These are phyloP conservation scores for Natrix natrix DNA, from an alignment of 2,797 vertebrate species.

Conservation along the genomic window DNA sequence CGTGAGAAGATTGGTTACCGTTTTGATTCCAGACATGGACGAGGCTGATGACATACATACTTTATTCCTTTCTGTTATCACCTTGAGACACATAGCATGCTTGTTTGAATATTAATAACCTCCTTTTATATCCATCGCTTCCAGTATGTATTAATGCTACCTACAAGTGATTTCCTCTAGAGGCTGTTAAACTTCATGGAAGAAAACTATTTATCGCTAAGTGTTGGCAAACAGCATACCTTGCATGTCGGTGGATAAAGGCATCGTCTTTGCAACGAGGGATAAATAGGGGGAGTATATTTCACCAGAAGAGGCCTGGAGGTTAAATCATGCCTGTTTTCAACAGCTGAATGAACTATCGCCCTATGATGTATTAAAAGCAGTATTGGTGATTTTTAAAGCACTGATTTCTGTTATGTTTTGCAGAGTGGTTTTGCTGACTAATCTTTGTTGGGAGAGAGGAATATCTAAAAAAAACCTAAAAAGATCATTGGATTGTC, in stretches of 20 bases:
- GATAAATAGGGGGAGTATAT: slow-evolving; percentile 49
- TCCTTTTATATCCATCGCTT: slow-evolving; percentile 11
- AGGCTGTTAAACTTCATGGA: slow-evolving; percentile 20
- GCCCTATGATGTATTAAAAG: slow-evolving; percentile 37
- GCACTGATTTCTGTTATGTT: neutral
- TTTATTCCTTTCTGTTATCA: slow-evolving; percentile 1
- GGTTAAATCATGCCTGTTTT: slow-evolving; percentile 31
- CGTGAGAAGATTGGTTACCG: neutral
- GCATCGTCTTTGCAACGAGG: slow-evolving; percentile 49
- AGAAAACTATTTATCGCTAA: slow-evolving; percentile 25
- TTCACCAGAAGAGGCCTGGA: slow-evolving; percentile 21
- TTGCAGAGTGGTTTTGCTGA: neutral
- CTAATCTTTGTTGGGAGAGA: neutral
- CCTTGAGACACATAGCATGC: neutral
- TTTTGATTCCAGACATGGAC: neutral
- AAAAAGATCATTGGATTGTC: neutral
- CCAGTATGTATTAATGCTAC: slow-evolving; percentile 15
- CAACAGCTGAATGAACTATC: slow-evolving; percentile 32
- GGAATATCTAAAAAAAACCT: neutral
- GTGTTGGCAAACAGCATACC: neutral
- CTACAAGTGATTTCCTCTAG: slow-evolving; percentile 31
- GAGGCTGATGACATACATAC: neutral
- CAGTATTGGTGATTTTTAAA: neutral
- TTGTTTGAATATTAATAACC: slow-evolving; percentile 22
- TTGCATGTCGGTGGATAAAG: slow-evolving; percentile 43